A percentile compares a stretch with the other conserved stretches of the same genome.
These are phyloP conservation scores for Malthinus flaveolus DNA, from an alignment of 2,888 invertebrate species.

Conservation along the genomic window DNA sequence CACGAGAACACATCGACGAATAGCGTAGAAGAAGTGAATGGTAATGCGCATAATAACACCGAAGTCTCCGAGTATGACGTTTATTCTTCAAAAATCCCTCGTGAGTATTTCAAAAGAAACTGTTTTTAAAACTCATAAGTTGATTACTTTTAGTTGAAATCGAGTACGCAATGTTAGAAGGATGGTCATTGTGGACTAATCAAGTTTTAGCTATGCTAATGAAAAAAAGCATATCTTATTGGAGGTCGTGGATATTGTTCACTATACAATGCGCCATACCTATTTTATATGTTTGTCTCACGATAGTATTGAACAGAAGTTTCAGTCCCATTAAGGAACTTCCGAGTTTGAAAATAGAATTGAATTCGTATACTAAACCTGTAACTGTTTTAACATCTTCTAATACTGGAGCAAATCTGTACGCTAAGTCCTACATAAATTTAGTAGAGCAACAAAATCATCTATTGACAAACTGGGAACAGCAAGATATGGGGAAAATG, in stretches of 20 bases:
- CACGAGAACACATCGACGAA: background rate
- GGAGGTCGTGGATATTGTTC: slow-evolving; percentile 65
- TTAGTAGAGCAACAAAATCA: background rate
- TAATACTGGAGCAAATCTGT: background rate
- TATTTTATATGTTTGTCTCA: slow-evolving; percentile 59
- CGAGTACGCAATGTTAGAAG: slow-evolving; percentile 9
- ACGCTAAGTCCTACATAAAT: background rate
- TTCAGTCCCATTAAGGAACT: slow-evolving; percentile 53
- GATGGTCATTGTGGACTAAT: slow-evolving; percentile 11
- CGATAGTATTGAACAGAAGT: slow-evolving; percentile 59
- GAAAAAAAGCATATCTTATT: slow-evolving; percentile 40
- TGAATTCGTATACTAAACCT: slow-evolving; percentile 51
- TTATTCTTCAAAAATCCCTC: too few relatives aligned
- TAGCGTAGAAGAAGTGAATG: background rate
- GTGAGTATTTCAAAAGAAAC: too few relatives aligned
- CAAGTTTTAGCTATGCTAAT: slow-evolving; percentile 30
- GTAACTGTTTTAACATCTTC: slow-evolving; percentile 31
- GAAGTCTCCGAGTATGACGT: background rate
- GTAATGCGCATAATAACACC: background rate
- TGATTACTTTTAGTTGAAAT: slow-evolving; percentile 39
- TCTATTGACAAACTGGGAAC: slow-evolving; percentile 24
- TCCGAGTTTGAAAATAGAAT: slow-evolving; percentile 56
- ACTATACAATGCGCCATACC: slow-evolving; percentile 64
- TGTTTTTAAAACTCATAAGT: background rate
- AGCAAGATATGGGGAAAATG: slow-evolving; percentile 48